Base-by-base conservation (phyloP, 2,888 invertebrate genomes). In the Nemurella pictetii region DNA sequence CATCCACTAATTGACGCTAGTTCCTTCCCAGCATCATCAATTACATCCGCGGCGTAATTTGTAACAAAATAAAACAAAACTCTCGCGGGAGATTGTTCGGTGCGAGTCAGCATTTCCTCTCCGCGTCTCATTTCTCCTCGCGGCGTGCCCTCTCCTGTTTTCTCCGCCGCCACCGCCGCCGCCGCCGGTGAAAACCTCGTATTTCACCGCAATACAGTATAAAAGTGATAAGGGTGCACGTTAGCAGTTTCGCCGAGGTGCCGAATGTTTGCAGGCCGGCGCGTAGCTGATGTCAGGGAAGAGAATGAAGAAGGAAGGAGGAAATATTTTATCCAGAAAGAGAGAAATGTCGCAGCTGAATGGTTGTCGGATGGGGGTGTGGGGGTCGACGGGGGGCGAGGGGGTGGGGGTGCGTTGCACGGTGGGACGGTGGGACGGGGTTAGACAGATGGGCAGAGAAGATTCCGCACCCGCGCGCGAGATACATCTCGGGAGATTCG, bases 281-380 rank as follows among this genome's bases (percentile, higher is more conserved):
- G 36, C 82, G 82, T 82, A 82, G 26, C n/a, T 78, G 20, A 26
- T 72, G 55, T 82, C 82, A 55, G 29, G 78, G 78, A 82, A 82
- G 82, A 82, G 82, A 82, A 82, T 55, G 82, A 82, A 30, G 30
- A 75, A 75, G 28, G 75, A 75, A 75, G 75, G 28, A 78, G 78
- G 78, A 78, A 78, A 78, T 78, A 78, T 78, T 78, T 78, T 78
- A 78, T 78, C 29, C 82, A 55, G 30, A 55, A 26, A 36, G 81
- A 81, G 55, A 81, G 81, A 82, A 55, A 82, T 55, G 82, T 82
- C 82, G 55, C 55, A 36, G 78, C 72, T 82, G 81, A 55, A 15
- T 72, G 55, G 82, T 30, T 25, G 55, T 55, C 15, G 81, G 35
- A 35, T 80, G 80, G 29, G 30, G 7, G 28, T 12, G 80, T 29